Percentiles rank a stretch among this genome's conserved stretches.
Conservation (phyloP, 2,797 vertebrate species). For the Myioborus melanocephalus region DNA sequence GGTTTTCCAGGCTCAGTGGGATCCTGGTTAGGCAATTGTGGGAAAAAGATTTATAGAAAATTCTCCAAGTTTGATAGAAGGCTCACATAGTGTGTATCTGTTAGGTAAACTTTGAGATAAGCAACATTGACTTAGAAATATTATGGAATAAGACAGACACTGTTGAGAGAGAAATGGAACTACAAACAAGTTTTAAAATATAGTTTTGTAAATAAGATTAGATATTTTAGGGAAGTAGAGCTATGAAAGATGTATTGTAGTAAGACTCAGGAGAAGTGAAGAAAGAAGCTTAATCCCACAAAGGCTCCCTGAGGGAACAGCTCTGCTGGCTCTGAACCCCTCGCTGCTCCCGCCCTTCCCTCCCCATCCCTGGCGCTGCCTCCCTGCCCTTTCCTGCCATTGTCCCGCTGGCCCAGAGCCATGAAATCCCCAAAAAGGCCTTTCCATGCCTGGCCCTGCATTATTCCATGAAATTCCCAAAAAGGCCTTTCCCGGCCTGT, state of each 20-base stretch:
- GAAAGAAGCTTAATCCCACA: not conserved
- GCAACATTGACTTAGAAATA: not conserved
- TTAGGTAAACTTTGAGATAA: not conserved
- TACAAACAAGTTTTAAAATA: not conserved
- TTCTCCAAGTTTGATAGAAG: not conserved
- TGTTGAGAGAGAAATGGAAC: not conserved
- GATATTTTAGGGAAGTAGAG: not conserved
- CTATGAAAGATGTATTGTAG: not conserved
- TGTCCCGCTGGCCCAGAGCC: constrained; percentile 66
- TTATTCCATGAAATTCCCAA: constrained; percentile 55
- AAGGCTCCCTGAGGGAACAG: not conserved
- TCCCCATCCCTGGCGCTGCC: not conserved
- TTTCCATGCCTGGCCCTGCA: not conserved
- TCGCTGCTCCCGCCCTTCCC: constrained; percentile 7
- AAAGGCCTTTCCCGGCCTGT: not conserved
- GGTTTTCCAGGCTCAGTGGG: not conserved
- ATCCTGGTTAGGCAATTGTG: not conserved
- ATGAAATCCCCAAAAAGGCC: constrained; percentile 28
- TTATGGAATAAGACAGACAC: not conserved
- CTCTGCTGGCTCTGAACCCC: not conserved
- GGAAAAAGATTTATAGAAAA: not conserved
- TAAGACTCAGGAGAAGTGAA: not conserved
- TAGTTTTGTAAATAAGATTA: not conserved
- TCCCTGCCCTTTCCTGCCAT: constrained; percentile 75
- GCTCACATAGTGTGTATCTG: not conserved